phyloP scores from a whole-genome alignment of 92 coral and sea anemone genomes.

The Epizoanthus fatuus region DNA sequence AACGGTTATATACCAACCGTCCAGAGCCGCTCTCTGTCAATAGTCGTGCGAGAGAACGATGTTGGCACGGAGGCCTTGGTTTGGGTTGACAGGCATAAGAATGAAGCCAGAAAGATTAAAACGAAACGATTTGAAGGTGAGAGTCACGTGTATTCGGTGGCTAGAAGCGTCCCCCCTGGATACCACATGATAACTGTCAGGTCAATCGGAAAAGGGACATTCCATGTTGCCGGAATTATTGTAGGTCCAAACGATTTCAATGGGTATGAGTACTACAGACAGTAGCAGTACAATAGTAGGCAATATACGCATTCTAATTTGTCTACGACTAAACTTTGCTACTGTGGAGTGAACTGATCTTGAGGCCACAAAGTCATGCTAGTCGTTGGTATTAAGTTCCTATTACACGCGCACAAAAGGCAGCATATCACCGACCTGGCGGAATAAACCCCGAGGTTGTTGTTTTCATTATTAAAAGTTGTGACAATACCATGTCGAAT shows the following conservation, averaged over 20 bases:
- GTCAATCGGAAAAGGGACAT: not conserved
- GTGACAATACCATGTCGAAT: too few relatives aligned
- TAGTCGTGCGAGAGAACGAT: constrained; percentile 26
- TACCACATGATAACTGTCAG: constrained; percentile 27
- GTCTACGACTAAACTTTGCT: too few relatives aligned
- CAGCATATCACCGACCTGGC: too few relatives aligned
- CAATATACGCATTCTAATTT: too few relatives aligned
- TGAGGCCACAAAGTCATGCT: too few relatives aligned
- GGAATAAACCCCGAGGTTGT: too few relatives aligned
- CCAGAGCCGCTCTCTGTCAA: constrained; percentile 21
- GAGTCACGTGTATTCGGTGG: constrained; percentile 27
- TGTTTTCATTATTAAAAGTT: too few relatives aligned
- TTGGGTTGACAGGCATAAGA: constrained; percentile 22
- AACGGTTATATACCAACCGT: not conserved
- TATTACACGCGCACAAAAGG: too few relatives aligned
- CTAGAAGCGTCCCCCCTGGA: constrained; percentile 38
- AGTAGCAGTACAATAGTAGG: not conserved
- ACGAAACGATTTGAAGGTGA: constrained; percentile 34
- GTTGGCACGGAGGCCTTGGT: constrained; percentile 18
- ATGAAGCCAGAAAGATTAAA: constrained; percentile 19
- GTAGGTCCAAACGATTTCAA: constrained; percentile 30
- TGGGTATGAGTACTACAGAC: constrained; percentile 11
- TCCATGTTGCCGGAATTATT: constrained; percentile 29
- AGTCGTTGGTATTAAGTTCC: too few relatives aligned
- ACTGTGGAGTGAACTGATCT: too few relatives aligned